These are phyloP conservation scores for Thereva nobilitata DNA, from an alignment of 2,888 invertebrate genomes.

Conservation along the genomic window DNA sequence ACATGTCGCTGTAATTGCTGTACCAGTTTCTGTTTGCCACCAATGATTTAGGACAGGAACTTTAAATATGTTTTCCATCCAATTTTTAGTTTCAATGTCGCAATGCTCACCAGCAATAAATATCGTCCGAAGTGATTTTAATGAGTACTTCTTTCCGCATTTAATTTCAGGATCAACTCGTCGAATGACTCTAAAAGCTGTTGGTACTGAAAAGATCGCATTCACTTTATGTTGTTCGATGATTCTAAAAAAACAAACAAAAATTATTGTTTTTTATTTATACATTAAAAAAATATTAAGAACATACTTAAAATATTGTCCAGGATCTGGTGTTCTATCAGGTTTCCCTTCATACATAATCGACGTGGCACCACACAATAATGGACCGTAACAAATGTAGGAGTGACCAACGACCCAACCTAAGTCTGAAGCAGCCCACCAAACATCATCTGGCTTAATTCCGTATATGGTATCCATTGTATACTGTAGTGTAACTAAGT, in stretches of 20 bases:
- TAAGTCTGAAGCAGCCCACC: constrained; percentile 75
- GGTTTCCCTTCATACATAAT: constrained; percentile 93
- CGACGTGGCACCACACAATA: constrained; percentile 77
- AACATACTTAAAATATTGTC: constrained; percentile 81
- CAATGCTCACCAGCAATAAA: constrained; percentile 93
- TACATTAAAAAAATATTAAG: neutral
- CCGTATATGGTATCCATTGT: constrained; percentile 83
- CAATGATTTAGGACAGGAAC: constrained; percentile 87
- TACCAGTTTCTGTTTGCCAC: constrained; percentile 98
- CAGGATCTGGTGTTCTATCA: constrained; percentile 90
- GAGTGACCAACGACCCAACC: constrained; percentile 96
- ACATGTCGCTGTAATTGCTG: constrained; percentile 84
- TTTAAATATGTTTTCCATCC: constrained; percentile 72
- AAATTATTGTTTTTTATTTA: neutral
- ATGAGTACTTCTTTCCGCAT: constrained; percentile 71
- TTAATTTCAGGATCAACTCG: constrained; percentile 77
- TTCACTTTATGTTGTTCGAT: constrained; percentile 85
- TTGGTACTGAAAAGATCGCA: constrained; percentile 87
- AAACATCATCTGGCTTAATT: constrained; percentile 80
- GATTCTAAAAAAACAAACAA: constrained; percentile 64
- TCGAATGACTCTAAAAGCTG: constrained; percentile 80
- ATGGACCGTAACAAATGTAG: constrained; percentile 90
- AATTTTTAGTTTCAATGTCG: constrained; percentile 84
- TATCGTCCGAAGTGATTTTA: constrained; percentile 70
- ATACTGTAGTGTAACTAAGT: constrained; percentile 84